Conservation (phyloP, 2,113 vertebrate species). For the Kobus ellipsiprymnus region DNA sequence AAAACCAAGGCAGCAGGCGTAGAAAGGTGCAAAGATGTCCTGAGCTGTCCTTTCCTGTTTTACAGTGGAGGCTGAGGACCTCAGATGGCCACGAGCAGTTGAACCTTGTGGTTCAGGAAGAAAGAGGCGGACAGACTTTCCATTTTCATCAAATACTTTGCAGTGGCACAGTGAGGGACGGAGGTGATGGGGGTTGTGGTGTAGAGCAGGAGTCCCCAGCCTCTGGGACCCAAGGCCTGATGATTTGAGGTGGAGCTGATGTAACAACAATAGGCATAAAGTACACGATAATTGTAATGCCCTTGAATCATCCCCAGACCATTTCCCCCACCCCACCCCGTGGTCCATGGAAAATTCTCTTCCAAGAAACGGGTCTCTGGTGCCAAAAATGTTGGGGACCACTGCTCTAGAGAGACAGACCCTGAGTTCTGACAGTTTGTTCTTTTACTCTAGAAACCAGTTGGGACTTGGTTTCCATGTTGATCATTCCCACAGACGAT, state of each 20-base stretch:
- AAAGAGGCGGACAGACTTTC: not conserved
- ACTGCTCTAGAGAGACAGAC: not conserved
- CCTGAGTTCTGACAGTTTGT: not conserved
- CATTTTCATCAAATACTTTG: not conserved
- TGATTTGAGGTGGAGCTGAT: not conserved
- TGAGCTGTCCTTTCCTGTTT: not conserved
- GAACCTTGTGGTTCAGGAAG: not conserved
- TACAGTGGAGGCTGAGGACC: not conserved
- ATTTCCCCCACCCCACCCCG: not conserved
- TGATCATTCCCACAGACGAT: not conserved
- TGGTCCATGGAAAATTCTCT: not conserved
- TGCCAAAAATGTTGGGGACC: not conserved
- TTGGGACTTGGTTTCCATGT: not conserved
- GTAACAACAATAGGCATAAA: not conserved
- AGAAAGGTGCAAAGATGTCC: not conserved
- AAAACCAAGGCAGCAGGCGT: not conserved
- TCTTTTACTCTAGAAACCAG: not conserved
- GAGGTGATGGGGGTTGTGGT: not conserved
- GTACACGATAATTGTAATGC: not conserved
- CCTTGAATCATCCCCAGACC: not conserved
- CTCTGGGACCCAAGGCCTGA: not conserved
- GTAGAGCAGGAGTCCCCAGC: not conserved
- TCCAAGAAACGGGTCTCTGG: not conserved
- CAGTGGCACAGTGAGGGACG: not conserved
- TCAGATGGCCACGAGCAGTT: not conserved